Evolutionary conservation across 2,888 invertebrate species (phyloP), one percentile per base, ranked within the genome.

Genomic region (Spisula solida): DNA sequence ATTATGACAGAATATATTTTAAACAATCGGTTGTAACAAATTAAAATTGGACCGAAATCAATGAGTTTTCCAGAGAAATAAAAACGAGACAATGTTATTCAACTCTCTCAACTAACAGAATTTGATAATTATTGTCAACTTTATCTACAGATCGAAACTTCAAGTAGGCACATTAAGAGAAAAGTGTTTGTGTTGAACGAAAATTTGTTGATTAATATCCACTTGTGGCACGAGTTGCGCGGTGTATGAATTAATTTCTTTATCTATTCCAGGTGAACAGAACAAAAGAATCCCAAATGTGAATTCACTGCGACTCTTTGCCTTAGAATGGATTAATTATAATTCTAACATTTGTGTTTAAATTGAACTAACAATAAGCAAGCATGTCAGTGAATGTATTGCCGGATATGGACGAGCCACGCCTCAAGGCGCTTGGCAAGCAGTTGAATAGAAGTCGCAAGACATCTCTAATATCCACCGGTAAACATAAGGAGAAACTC

Each of bases 391-490:
- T 60, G 20, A 92, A 90, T 81, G 92, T 92, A 12, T 80, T 92
- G 25, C 92, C 92, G 14, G 92, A 92, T 78, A 90, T 92, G 89
- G 92, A 90, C 81, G 92, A 92, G 66, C 92, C 92, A 75, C 87
- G 90, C 66, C 89, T 92, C 66, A 89, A 85, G 82, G 51, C 86
- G 51, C 88, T 92, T 10, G 90, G 90, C 51, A 92, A 90, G 78
- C 90, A 90, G 66, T 78, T 92, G 25, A 92, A 92, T 47, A 55
- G 92, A 66, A 92, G 79, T 81, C 80, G 92, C 70, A 92, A 92
- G 83, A 16, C 86, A 18, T 88, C 89, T 5, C 31, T 92, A 14
- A 92, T 92, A 29, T 82, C 81, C n/a, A 86, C 56, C 12, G 92
- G 86, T 16, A 86, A 81, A 34, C 25, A 86, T 4, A 89, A 88